These are phyloP conservation scores for Orussus abietinus DNA, from an alignment of 1,140 invertebrate genomes.

Conservation along the genomic window DNA sequence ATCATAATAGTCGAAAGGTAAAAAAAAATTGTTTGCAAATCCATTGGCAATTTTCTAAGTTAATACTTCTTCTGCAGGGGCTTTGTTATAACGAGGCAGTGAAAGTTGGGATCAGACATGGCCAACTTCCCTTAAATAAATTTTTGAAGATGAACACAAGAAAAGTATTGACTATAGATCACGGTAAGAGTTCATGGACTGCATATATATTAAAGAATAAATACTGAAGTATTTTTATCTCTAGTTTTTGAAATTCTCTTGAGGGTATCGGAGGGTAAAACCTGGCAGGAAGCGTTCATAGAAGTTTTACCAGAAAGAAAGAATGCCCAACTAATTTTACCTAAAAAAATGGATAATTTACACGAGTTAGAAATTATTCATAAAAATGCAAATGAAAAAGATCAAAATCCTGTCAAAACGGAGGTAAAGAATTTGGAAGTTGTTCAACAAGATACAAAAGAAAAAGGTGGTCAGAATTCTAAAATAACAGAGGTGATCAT, in stretches of 20 bases:
- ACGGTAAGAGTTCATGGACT: conserved; percentile 82
- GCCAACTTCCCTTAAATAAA: conserved; percentile 83
- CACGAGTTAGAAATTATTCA: conserved; percentile 8
- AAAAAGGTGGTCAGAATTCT: no score
- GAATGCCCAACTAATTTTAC: conserved; percentile 56
- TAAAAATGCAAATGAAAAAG: no score
- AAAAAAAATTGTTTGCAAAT: conserved; percentile 15
- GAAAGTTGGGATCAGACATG: conserved; percentile 77
- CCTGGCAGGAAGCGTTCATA: conserved; percentile 84
- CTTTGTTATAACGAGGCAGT: conserved; percentile 78
- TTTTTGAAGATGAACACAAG: conserved; percentile 90
- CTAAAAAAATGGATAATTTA: conserved; percentile 7
- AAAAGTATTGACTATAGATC: conserved; percentile 93
- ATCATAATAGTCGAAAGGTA: conserved; percentile 95
- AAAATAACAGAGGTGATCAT: no score
- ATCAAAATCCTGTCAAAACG: no score
- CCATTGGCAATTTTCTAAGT: conserved; percentile 3
- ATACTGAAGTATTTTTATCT: conserved; percentile 41
- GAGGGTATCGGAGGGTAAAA: conserved; percentile 68
- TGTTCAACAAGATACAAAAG: no score
- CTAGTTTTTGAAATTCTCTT: conserved; percentile 90
- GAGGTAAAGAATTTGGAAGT: no score
- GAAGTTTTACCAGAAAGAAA: conserved; percentile 75
- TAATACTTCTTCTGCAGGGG: conserved; percentile 59
- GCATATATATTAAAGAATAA: conserved; percentile 18